phyloP scores from a whole-genome alignment of 2,888 invertebrate genomes.

The Osmoderma eremita region DNA sequence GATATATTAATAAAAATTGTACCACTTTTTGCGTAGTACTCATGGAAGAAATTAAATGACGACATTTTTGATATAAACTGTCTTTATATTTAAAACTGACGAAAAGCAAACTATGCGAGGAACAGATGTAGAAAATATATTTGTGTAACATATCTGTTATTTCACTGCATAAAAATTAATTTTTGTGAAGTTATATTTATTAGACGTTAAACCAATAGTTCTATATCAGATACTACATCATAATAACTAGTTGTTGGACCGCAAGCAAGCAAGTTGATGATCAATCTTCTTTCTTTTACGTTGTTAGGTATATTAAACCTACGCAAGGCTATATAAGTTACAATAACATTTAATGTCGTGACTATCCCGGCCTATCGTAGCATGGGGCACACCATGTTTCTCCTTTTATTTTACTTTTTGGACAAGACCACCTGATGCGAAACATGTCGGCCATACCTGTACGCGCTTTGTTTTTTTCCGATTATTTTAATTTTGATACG shows the following conservation, averaged over 20 bases:
- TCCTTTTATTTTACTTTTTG: conserved; percentile 40
- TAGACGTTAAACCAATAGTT: too few species aligned
- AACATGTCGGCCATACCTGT: conserved; percentile 45
- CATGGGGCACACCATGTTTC: conserved; percentile 47
- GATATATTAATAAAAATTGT: too few species aligned
- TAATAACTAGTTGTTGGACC: not conserved
- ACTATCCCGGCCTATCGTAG: conserved; percentile 41
- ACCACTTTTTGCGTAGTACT: too few species aligned
- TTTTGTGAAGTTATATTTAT: too few species aligned
- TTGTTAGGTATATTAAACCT: conserved; percentile 5
- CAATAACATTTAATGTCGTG: conserved; percentile 41
- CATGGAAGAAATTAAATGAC: too few species aligned
- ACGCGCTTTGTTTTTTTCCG: conserved; percentile 42
- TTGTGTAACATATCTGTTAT: too few species aligned
- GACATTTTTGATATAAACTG: too few species aligned
- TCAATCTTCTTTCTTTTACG: conserved; percentile 19
- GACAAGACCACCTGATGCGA: conserved; percentile 45
- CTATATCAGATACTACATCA: too few species aligned
- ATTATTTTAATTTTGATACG: conserved; percentile 40
- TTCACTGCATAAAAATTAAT: too few species aligned
- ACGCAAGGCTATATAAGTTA: conserved; percentile 42
- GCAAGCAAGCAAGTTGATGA: not conserved
- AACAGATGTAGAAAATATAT: too few species aligned
- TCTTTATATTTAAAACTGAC: too few species aligned
- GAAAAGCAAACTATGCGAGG: too few species aligned